Evolutionary conservation across 37 sponge, comb jelly and placozoan genomes (phyloP), one percentile per base, ranked within the genome.

Genomic region (Hormiphora californensis): DNA sequence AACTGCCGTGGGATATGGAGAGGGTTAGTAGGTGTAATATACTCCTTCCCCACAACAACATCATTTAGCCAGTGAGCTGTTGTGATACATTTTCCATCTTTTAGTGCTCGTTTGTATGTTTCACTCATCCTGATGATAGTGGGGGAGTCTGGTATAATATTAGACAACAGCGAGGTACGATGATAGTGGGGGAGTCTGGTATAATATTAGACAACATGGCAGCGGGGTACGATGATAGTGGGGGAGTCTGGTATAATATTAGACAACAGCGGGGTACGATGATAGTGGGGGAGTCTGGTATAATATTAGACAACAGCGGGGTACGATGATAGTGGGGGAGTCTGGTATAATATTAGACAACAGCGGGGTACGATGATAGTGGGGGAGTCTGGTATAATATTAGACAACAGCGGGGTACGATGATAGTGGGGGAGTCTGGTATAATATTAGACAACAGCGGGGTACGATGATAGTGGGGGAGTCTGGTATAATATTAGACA

Each of bases 51-150:
- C 23, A 88, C 85, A 27, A 96, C 91, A 11, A 96, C 92, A 88
- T 93, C 94, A 59, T 96, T 96, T 65, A 96, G 90, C 96, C 96
- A 96, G 81, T 93, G 90, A 17, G 94, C 94, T 87, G 93, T 90
- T 0, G 93, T 90, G 19, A 93, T 92, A 43, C 91, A 92, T 89
- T 96, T 96, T 7, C 91, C 88, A 40, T 91, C 96, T 11, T 33
- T 63, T 17, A 90, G 87, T 3, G 96, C 96, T 91, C 93, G 86
- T 32, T 63, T 41, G 85, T 69, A 61, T n/a, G 32, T 61, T 36
- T 88, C 90, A 57, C 88, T 81, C 85, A 81, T 89, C 53, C 85
- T 81, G 51, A 86, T 86, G 55, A 86, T 38, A 12, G 54, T 54
- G 15, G 30, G 30, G 68, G 0, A 25, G 33, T 32, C 1, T 0